Conservation (phyloP, 1,140 invertebrate species). For the Atta cephalotes region DNA sequence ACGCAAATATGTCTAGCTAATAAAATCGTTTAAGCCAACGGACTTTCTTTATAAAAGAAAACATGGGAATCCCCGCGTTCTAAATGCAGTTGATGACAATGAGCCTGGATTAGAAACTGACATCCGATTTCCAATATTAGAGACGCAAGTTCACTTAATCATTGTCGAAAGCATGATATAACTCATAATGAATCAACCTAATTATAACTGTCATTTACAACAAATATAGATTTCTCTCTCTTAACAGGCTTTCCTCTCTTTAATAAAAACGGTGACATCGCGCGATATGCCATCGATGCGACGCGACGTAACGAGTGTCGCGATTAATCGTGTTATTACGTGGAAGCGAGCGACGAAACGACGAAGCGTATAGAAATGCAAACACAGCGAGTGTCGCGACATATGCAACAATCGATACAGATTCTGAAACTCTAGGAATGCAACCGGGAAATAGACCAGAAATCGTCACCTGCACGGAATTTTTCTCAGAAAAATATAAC, state of each 20-base stretch:
- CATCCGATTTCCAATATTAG: not conserved
- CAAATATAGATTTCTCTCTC: constrained; percentile 23
- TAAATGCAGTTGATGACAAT: not conserved
- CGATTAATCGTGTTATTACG: constrained; percentile 24
- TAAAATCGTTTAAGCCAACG: constrained; percentile 40
- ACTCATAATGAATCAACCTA: constrained; percentile 10
- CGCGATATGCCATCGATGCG: not conserved
- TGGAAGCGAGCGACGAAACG: constrained; percentile 12
- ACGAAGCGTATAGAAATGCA: constrained; percentile 4
- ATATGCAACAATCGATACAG: not conserved
- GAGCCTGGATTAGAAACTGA: not conserved
- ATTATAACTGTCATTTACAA: not conserved
- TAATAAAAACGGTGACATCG: not conserved
- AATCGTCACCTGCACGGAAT: not conserved
- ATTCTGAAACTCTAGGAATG: not conserved
- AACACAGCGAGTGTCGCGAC: not conserved
- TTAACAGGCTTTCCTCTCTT: not conserved
- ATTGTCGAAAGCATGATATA: not conserved
- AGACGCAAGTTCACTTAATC: not conserved
- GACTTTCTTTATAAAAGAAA: not conserved
- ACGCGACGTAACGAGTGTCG: constrained; percentile 3
- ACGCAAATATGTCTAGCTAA: constrained; percentile 25
- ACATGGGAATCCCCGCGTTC: not conserved
- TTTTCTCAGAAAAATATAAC: not conserved
- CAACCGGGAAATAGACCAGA: not conserved